Percentiles rank a stretch among this genome's conserved stretches.
Conservation (phyloP, 2,113 vertebrate species). For the Siniperca knerii region DNA sequence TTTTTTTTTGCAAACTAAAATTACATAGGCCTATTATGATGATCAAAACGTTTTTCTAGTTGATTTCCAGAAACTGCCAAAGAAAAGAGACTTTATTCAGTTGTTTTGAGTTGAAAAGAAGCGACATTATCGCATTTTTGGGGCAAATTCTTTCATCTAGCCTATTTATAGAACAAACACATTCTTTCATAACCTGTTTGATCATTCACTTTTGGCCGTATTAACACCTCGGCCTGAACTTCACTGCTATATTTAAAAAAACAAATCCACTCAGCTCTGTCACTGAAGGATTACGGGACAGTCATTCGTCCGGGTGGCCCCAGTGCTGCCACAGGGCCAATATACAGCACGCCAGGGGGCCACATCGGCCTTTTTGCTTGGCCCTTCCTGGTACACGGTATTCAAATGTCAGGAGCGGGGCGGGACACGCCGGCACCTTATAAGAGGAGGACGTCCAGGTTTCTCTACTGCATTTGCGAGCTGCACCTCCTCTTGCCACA, state of each 20-base stretch:
- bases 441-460: slow-evolving; percentile 72
- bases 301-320: slow-evolving; percentile 56
- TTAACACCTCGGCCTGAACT: neutral
- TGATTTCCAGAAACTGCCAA: neutral
- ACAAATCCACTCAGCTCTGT: neutral
- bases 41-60: neutral
- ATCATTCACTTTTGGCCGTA: neutral
- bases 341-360: slow-evolving; percentile 88
- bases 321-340: slow-evolving; percentile 71
- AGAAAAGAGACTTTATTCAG: neutral
- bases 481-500: slow-evolving; percentile 33
- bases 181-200: neutral
- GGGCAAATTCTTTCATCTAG: too few relatives aligned
- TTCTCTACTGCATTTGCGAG: slow-evolving; percentile 61
- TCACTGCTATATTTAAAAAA: neutral
- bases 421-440: slow-evolving; percentile 72
- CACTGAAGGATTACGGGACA: neutral
- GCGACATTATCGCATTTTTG: neutral
- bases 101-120: neutral
- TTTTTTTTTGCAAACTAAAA: neutral
- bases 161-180: neutral
- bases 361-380: slow-evolving; percentile 78
- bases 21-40: neutral
- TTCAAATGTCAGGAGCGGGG: slow-evolving; percentile 77
- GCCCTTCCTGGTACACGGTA: slow-evolving; percentile 76